phyloP scores from a whole-genome alignment of 2,797 vertebrate genomes.

The Prionace glauca region DNA sequence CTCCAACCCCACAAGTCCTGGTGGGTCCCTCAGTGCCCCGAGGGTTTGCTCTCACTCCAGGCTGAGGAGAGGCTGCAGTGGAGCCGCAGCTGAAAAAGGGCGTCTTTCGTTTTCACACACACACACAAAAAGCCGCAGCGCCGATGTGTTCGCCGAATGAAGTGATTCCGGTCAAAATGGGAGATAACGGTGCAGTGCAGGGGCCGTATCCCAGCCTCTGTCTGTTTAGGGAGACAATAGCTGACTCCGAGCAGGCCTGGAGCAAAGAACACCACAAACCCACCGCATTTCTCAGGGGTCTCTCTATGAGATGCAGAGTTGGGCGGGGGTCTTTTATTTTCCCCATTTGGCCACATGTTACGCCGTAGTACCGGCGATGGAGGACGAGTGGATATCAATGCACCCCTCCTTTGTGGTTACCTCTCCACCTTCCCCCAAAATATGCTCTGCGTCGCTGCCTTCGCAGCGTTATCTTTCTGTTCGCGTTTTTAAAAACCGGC shows the following conservation, averaged over 20 bases:
- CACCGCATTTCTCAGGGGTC: neutral
- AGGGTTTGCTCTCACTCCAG: neutral
- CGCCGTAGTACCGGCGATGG: neutral
- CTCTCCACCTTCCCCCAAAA: too few species aligned
- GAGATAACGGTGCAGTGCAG: neutral
- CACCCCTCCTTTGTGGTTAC: neutral
- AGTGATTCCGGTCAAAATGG: neutral
- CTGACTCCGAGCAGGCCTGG: neutral
- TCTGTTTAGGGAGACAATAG: constrained; percentile 8
- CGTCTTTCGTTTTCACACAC: neutral
- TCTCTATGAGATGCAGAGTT: neutral
- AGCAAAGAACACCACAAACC: too few species aligned
- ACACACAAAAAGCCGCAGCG: neutral
- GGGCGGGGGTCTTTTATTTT: neutral
- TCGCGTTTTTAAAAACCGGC: neutral
- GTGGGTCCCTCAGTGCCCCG: neutral
- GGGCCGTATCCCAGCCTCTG: neutral
- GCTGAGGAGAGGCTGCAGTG: neutral
- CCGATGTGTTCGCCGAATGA: neutral
- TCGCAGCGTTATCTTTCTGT: neutral
- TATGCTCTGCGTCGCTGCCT: neutral
- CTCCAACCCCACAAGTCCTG: too few species aligned
- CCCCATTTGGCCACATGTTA: too few species aligned
- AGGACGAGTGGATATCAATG: neutral
- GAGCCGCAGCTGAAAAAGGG: neutral